Base-by-base conservation (phyloP, 2,797 vertebrate species). In the Bradypodion pumilum region DNA sequence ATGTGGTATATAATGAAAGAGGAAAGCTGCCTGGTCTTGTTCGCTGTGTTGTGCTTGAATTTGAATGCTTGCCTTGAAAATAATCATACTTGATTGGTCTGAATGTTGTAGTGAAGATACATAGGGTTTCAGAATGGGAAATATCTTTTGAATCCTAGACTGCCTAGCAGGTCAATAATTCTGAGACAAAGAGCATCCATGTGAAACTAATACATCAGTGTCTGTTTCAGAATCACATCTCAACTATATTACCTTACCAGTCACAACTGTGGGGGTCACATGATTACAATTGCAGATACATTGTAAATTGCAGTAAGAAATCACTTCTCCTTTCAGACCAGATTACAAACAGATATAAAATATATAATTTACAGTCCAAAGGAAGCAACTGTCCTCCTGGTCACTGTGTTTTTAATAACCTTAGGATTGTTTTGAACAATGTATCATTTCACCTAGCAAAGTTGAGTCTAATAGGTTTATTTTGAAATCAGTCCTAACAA, bases 401-500 rank as follows among this genome's bases (percentile, higher is more conserved):
- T 91, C 81, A 72, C 80, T 83, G 81, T 40, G 75, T 89, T 86
- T 88, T 89, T 90, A 89, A 72, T 92, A 91, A 92, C 90, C 84
- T 89, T 89, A 16, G 46, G 23, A 1, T 88, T 76, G 52, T 84
- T 92, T 86, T 86, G 81, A 89, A 85, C 84, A 87, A 88, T 37
- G 37, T 83, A 82, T 90, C 82, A 46, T 69, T 80, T 35, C 81
- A 40, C 69, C 44, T 72, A 9, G 60, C 66, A 79, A 40, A 88
- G 74, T 70, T 40, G 15, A 73, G 8, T 44, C 32, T 37, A 19
- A n/a, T 69, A 52, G 25, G 70, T 49, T 72, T 5, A 74, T 3
- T 59, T 65, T 89, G 65, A 83, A 91, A 81, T 69, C 69, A 7
- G 0, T 21, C 78, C 79, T 66, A 65, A 65, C 15, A 56, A 56